Evolutionary conservation across 23 tunicate genomes (phyloP).

Genomic region (Styela clava): DNA sequence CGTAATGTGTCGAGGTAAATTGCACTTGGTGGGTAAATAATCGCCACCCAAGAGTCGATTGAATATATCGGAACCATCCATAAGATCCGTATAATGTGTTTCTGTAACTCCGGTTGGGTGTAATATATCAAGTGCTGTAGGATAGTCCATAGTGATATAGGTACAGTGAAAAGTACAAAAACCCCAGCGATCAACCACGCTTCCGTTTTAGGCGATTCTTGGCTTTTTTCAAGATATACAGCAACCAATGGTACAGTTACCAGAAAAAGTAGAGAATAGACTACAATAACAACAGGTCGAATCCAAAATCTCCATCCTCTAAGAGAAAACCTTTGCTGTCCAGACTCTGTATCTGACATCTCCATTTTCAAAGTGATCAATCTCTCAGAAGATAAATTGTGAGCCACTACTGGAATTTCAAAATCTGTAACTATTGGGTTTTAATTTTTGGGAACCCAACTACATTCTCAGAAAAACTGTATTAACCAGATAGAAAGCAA

Average conservation of each 20-base stretch:
- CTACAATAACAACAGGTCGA: conserved; percentile 63
- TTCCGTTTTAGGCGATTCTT: conserved; percentile 50
- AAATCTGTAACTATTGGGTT: too few species aligned
- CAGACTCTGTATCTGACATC: background rate
- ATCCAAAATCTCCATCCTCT: conserved; percentile 92
- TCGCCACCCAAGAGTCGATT: conserved; percentile 82
- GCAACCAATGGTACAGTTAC: conserved; percentile 66
- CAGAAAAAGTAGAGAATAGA: conserved; percentile 53
- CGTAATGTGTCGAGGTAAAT: conserved; percentile 90
- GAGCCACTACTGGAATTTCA: too few species aligned
- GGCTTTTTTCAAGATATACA: conserved; percentile 41
- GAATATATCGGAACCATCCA: conserved; percentile 97
- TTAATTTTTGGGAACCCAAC: too few species aligned
- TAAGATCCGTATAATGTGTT: conserved; percentile 77
- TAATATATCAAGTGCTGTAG: conserved; percentile 84
- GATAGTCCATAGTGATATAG: conserved; percentile 90
- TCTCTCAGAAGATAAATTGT: too few species aligned
- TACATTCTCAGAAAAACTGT: too few species aligned
- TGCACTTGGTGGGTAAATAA: conserved; percentile 45
- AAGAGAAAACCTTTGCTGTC: conserved; percentile 18
- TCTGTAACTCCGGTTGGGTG: conserved; percentile 94
- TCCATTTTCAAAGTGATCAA: too few species aligned
- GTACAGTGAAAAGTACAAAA: conserved; percentile 77
- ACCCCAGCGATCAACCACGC: conserved; percentile 84
- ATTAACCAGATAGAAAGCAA: too few species aligned